Conservation (phyloP, 2,888 invertebrate genomes). For the Lasioglossum morio region DNA sequence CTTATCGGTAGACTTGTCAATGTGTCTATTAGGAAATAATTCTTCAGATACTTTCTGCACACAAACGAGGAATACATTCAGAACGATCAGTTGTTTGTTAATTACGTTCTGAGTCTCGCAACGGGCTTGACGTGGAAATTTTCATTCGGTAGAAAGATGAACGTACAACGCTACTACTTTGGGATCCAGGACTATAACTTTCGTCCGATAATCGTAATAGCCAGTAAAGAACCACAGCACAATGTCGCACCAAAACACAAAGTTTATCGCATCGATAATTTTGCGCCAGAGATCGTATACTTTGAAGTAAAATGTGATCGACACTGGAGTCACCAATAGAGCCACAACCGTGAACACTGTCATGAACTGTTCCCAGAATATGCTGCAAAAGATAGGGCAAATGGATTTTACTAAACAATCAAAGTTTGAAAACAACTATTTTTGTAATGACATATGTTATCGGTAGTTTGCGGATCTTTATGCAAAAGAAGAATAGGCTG, state of each 20-base stretch:
- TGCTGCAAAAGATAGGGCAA: constrained; percentile 57
- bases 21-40: constrained; percentile 78
- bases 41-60: constrained; percentile 78
- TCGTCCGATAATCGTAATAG: constrained; percentile 77
- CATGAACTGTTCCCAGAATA: constrained; percentile 82
- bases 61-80: neutral
- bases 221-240: constrained; percentile 81
- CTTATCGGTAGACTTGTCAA: constrained; percentile 78
- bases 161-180: constrained; percentile 74
- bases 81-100: neutral
- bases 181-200: constrained; percentile 77
- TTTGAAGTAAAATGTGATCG: constrained; percentile 77
- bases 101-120: neutral
- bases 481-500: too few species aligned
- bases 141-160: neutral
- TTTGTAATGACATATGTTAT: too few species aligned
- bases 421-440: too few species aligned
- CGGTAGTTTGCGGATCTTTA: too few species aligned
- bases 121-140: neutral
- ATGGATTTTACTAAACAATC: neutral
- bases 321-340: constrained; percentile 78
- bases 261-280: constrained; percentile 72
- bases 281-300: constrained; percentile 60
- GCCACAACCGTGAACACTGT: constrained; percentile 73
- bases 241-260: constrained; percentile 78